Evolutionary conservation across 37 sponge, comb jelly and placozoan species (phyloP), one percentile per base, ranked within the genome.

Genomic region (Halichondria panicea): DNA sequence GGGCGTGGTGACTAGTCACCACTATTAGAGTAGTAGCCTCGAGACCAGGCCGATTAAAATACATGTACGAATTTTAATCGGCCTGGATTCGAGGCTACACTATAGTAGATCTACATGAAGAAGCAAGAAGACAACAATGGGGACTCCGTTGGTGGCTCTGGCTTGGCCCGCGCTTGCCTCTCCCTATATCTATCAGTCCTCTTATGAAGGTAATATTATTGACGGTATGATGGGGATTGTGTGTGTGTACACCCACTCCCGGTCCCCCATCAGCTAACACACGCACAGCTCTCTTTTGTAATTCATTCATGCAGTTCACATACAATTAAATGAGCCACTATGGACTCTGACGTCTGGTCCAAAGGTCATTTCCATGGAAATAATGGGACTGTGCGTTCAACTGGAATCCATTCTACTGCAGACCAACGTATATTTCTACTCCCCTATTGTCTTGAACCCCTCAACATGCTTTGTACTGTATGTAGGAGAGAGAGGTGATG

Each of bases 261-360:
- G 19, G 42, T 40, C 28, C 21, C 43, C 1, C 43, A 28, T 40
- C 22, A 22, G 19, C 22, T 66, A 22, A 66, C 56, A 55, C 56
- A 9, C 9, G 25, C 56, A 55, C 56, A n/a, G n/a, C n/a, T 48
- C 52, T 18, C 39, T 58, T 33, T 35, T 28, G 1, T 8, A 41
- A 24, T 30, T 63, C 1, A 27, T 21, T 43, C 78, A 1, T 68
- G 41, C 63, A 90, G 87, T 90, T 34, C 31, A 32, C 43, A 71
- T 88, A 1, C 78, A 79, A 34, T 45, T 92, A 74, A 65, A 83
- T 71, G 86, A 92, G 56, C 93, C 93, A 6, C 43, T 92, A 43
- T 92, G 93, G 93, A 45, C 35, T 0, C 54, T 45, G 31, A 55
- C 58, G 19, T 56, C 63, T n/a, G 79, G 77, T 0, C 86, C 85